These are phyloP conservation scores for Pygocentrus nattereri DNA, from an alignment of 2,797 vertebrate species.

Conservation along the genomic window DNA sequence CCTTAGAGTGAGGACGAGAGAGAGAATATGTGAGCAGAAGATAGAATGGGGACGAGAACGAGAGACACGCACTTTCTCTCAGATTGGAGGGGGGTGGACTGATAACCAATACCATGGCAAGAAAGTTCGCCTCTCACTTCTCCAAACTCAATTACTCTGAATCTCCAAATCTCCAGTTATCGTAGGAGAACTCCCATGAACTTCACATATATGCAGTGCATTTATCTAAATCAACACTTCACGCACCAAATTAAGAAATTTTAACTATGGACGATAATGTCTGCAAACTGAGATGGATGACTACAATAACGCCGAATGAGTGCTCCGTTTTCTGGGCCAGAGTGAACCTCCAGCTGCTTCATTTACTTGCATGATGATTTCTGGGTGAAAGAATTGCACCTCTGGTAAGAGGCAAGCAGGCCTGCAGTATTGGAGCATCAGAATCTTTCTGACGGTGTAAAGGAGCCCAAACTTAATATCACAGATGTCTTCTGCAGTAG, in stretches of 20 bases:
- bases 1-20: slow-evolving; percentile 39
- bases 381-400: neutral
- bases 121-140: slow-evolving; percentile 12
- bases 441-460: neutral
- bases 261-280: neutral
- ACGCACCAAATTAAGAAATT: slow-evolving; percentile 7
- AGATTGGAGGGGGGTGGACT: slow-evolving; percentile 7
- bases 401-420: neutral
- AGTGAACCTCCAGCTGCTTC: slow-evolving; percentile 3
- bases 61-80: slow-evolving; percentile 8
- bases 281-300: slow-evolving; percentile 7
- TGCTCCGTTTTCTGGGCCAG: neutral
- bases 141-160: slow-evolving; percentile 16
- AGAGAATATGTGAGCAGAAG: slow-evolving; percentile 2
- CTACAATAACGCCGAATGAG: slow-evolving; percentile 1
- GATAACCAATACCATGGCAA: slow-evolving; percentile 1
- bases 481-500: neutral
- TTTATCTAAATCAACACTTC: slow-evolving; percentile 22
- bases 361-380: neutral
- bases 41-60: slow-evolving; percentile 9
- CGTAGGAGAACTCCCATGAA: slow-evolving; percentile 6
- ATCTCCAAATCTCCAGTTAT: slow-evolving; percentile 11
- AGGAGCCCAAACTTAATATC: neutral
- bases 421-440: neutral
- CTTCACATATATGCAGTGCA: neutral